Evolutionary conservation across 2,797 vertebrate genomes (phyloP), one percentile per base, ranked within the genome.

Genomic region (Chiroxiphia lanceolata): DNA sequence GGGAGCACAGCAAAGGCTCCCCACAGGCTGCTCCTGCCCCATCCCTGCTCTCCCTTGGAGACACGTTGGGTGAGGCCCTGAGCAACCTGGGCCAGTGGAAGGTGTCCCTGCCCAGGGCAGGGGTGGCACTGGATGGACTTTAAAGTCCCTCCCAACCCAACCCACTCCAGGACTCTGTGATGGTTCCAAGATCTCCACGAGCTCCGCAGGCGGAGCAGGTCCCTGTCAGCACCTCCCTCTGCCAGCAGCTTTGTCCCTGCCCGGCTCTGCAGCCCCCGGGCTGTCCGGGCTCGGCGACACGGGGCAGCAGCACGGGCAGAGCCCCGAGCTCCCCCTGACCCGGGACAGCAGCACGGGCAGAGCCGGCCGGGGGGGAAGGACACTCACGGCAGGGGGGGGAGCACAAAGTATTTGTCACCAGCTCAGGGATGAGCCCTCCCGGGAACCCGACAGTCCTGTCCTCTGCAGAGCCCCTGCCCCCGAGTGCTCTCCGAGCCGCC

Each of bases 21-120:
- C 82, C 3, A 10, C 1, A n/a, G 53, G 7, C 20, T n/a, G 61
- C 6, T 22, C 31, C 0, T 4, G 1, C 0, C 0, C 5, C 6
- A 7, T 0, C 11, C 5, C 4, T 8, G 22, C 5, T 33, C 5
- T 36, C 27, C 44, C 31, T 16, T 5, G 38, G 63, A 14, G 13
- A 11, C 33, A 14, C 40, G 9, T 3, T 31, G 65, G 56, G 2
- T 3, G 8, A 5, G 33, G 26, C 38, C 36, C 47, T 21, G 67
- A 6, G n/a, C 9, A 6, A 3, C 61, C 44, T 34, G 34, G 31
- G 25, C 12, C 10, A 20, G n/a, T 31, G 38, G 33, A 14, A 51
- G 36, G 4, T 21, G 61, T 6, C 31, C 34, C 0, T 34, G 60
- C 16, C 42, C 34, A 2, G 0, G 12, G 38, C 38, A 54, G 80